These are phyloP conservation scores for Agrenia bidenticulata DNA, from an alignment of 2,888 invertebrate species.

Conservation along the genomic window DNA sequence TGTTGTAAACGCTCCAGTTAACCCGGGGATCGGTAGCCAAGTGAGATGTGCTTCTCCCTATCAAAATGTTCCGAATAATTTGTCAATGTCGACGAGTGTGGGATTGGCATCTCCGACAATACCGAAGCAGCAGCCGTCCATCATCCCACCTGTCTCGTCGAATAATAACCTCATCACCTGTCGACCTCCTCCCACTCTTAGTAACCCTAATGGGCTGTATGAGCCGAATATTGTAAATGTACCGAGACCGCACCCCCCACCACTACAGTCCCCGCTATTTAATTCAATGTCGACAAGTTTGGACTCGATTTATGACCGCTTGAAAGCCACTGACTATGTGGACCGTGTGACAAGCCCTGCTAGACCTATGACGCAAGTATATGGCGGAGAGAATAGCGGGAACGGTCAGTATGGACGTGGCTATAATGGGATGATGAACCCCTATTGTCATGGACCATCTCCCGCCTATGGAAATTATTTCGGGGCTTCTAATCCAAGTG, in stretches of 20 bases:
- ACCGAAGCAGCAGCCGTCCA: no score
- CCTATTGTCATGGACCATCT: background rate
- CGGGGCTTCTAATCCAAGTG: constrained; percentile 3
- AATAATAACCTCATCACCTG: no score
- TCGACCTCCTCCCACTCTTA: no score
- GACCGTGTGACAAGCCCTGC: background rate
- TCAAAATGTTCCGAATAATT: constrained; percentile 10
- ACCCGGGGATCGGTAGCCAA: background rate
- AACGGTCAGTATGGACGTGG: background rate
- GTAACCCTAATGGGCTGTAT: no score
- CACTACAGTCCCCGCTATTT: constrained; percentile 29
- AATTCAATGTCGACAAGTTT: constrained; percentile 41
- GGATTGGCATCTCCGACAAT: no score
- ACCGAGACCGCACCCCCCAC: no score
- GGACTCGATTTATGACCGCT: constrained; percentile 51
- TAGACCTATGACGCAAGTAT: constrained; percentile 1
- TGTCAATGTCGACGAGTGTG: background rate
- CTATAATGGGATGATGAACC: background rate
- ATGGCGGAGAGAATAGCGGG: background rate
- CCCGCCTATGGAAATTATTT: background rate
- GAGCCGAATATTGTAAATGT: no score
- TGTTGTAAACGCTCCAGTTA: background rate
- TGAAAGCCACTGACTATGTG: constrained; percentile 24
- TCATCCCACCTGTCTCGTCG: no score
- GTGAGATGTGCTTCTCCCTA: constrained; percentile 16